Percentiles rank a stretch among this genome's conserved stretches.
phyloP scores from a whole-genome alignment of 1,140 invertebrate species.

The Lepidurus apus region DNA sequence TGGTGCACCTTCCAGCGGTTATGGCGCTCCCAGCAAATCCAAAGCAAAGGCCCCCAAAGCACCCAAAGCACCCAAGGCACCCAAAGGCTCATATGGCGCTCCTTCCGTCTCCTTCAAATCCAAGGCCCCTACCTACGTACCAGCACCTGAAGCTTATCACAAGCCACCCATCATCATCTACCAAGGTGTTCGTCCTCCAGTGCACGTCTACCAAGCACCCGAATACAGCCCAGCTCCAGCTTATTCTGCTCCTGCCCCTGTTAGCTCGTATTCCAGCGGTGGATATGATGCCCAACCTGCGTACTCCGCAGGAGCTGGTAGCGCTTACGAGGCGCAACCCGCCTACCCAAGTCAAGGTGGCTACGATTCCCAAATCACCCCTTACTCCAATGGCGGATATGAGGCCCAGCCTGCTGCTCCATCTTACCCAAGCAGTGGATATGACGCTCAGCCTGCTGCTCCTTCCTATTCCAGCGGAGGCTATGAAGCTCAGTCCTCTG shows the following conservation, averaged over 20 bases:
- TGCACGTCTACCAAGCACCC: conserved; percentile 43
- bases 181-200: conserved; percentile 45
- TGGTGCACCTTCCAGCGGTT: conserved; percentile 27
- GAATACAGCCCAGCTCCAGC: conserved; percentile 27
- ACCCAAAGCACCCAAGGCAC: conserved; percentile 28
- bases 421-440: not conserved
- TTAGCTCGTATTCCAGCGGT: not conserved
- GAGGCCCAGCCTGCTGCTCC: not conserved
- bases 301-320: not conserved
- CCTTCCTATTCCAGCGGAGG: conserved; percentile 25
- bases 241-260: conserved; percentile 25
- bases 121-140: conserved; percentile 40
- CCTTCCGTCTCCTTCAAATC: conserved; percentile 24
- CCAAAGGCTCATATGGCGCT: conserved; percentile 26
- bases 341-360: not conserved
- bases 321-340: conserved; percentile 15
- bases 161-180: conserved; percentile 49
- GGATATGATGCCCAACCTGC: conserved; percentile 8
- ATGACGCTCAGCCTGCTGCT: not conserved
- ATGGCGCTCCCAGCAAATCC: conserved; percentile 27
- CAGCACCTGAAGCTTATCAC: conserved; percentile 43
- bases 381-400: not conserved
- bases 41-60: conserved; percentile 20
- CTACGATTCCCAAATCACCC: not conserved
- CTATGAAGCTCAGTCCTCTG: not conserved